Evolutionary conservation across 2,113 vertebrate genomes (phyloP).

Genomic region (Hemiprocne comata): DNA sequence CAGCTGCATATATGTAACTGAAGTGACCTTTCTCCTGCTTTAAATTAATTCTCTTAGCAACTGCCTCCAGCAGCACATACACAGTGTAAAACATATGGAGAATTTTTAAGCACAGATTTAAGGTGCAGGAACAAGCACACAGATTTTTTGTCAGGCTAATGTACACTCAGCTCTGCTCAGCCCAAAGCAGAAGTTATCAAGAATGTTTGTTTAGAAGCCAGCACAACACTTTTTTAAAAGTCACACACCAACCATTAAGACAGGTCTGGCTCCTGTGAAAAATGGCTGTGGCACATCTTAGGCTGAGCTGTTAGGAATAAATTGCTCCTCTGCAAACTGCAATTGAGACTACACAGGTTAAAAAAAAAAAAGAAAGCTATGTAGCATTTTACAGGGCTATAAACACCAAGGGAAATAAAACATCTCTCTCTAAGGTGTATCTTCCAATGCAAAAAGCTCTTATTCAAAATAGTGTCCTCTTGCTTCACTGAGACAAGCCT

Average conservation of each 20-base stretch:
- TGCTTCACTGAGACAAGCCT: neutral
- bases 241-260: neutral
- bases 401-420: conserved; percentile 22
- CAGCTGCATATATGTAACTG: neutral
- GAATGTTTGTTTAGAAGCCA: neutral
- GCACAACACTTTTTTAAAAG: neutral
- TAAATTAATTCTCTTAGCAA: conserved; percentile 28
- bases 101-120: neutral
- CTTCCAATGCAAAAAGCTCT: neutral
- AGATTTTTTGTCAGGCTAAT: neutral
- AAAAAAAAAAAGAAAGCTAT: neutral
- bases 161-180: neutral
- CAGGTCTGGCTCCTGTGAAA: conserved; percentile 8
- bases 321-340: neutral
- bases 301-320: neutral
- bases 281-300: neutral
- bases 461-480: neutral
- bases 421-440: neutral
- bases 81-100: rapidly evolving
- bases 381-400: neutral
- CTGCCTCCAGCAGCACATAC: conserved; percentile 3
- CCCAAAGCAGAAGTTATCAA: neutral
- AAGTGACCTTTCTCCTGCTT: neutral
- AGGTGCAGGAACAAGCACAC: neutral
- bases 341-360: neutral